Conservation (phyloP, 1,140 invertebrate genomes). For the Cheumatopsyche charites region DNA sequence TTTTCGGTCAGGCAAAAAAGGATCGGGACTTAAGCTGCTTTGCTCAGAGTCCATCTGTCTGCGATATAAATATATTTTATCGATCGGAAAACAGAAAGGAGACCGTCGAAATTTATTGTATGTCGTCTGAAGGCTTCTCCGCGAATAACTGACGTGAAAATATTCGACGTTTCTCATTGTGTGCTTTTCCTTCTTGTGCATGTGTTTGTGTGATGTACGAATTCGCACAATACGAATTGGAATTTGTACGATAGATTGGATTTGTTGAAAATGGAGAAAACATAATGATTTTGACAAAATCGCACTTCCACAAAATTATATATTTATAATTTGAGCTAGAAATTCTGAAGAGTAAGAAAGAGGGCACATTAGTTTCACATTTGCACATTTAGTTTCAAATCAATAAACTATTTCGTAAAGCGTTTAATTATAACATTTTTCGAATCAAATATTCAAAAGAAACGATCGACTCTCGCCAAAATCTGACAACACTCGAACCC, state of each 20-base stretch:
- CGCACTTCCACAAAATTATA: too few species aligned
- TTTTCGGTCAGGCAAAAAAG: background rate
- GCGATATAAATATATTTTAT: conserved; percentile 13
- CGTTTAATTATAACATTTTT: too few species aligned
- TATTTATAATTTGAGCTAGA: too few species aligned
- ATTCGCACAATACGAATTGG: background rate
- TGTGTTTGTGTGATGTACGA: background rate
- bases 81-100: conserved; percentile 10
- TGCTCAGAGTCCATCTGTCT: background rate
- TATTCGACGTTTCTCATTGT: background rate
- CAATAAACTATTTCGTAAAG: too few species aligned
- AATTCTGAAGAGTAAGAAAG: too few species aligned
- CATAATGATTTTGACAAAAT: too few species aligned
- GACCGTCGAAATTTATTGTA: conserved; percentile 29
- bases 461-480: too few species aligned
- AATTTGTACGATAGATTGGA: background rate
- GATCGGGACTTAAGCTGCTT: background rate
- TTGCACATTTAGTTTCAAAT: too few species aligned
- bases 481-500: too few species aligned
- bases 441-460: too few species aligned
- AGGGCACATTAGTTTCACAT: too few species aligned
- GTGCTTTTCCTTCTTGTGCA: background rate
- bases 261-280: too few species aligned
- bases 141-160: conserved; percentile 21
- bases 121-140: conserved; percentile 2